Evolutionary conservation across 1,140 invertebrate genomes (phyloP), one percentile per base, ranked within the genome.

Genomic region (Drosophila serrata): DNA sequence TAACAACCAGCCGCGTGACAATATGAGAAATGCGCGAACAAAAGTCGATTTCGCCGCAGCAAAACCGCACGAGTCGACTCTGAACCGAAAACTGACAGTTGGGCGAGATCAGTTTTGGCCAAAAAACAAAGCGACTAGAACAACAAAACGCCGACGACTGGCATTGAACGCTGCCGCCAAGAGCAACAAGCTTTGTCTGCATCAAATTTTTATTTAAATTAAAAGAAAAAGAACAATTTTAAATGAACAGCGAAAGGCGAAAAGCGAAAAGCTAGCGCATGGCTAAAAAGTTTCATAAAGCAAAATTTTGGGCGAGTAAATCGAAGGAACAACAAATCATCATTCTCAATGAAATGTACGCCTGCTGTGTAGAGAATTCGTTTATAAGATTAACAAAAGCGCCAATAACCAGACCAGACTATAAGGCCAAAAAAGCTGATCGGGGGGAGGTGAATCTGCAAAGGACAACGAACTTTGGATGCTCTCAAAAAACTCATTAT

Each of bases 51-150:
- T 77, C 35, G 75, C 68, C 73, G 85, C 72, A 81, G 48, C 65
- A 35, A 67, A 75, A 90, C 85, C 85, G 81, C 85, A 81, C 85
- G 85, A 85, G 70, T 90, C 85, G 85, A 67, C 85, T 69, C 59
- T 90, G 64, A 85, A 81, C 78, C 43, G 81, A 85, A 90, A 90
- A 90, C 85, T 91, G 90, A 91, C 90, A 91, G 79, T 91, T 91
- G 72, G 80, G 82, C 90, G 90, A 91, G 76, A 91, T 91, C 90
- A 91, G 86, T 91, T 90, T 91, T 90, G 82, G 69, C 78, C 74
- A 90, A 90, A 88, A 72, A 78, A 74, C 64, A 74, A 64, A 59
- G 46, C 84, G 82, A 91, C 82, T 81, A 91, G 72, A 81, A 91
- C 76, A 90, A 91, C 79, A 90, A 84, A 55, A 64, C 72, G 82